Base-by-base conservation (phyloP, 2,113 vertebrate species). In the Sorex fumeus region DNA sequence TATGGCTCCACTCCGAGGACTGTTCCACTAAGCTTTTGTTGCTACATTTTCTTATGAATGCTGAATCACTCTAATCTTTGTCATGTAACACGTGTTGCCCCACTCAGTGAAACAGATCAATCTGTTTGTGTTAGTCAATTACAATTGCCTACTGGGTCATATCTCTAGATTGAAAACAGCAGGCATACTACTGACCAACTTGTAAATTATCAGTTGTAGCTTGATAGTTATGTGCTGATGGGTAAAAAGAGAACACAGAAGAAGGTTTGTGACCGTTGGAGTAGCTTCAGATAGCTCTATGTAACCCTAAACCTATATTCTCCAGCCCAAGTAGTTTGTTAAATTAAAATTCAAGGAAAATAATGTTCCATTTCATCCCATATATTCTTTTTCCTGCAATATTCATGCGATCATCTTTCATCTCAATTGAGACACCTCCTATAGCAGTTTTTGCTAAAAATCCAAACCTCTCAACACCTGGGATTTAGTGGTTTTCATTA, bases 11-110 rank as follows among this genome's bases (percentile, higher is more conserved):
- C 87, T 97, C 95, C 93, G 88, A 97, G 79, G 70, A 88, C 71
- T 95, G 82, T 84, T 96, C 95, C 83, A 94, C 96, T 97, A 97
- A 97, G 94, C 96, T 96, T 97, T 97, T 97, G 96, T 97, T 97
- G 90, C 67, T 95, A 94, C 91, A 57, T 96, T 97, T 98, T 97
- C 94, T 97, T 94, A 92, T 96, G 96, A 97, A 97, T 96, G 96
- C 97, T 96, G 96, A 97, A 98, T 97, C 96, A 95, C 93, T 94
- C 83, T 95, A 95, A 96, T 97, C 95, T 97, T 96, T 83, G 81
- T 94, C 87, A n/a, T 0, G 19, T 96, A 98, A 95, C 93, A 90
- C 87, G 75, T 43, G 77, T 77, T n/a, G 89, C 84, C 76, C 90
- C 95, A 83, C 96, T 79, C 97, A 95, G 93, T 90, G 95, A 97